phyloP scores from a whole-genome alignment of 2,797 vertebrate genomes.

The Florisuga fusca region DNA sequence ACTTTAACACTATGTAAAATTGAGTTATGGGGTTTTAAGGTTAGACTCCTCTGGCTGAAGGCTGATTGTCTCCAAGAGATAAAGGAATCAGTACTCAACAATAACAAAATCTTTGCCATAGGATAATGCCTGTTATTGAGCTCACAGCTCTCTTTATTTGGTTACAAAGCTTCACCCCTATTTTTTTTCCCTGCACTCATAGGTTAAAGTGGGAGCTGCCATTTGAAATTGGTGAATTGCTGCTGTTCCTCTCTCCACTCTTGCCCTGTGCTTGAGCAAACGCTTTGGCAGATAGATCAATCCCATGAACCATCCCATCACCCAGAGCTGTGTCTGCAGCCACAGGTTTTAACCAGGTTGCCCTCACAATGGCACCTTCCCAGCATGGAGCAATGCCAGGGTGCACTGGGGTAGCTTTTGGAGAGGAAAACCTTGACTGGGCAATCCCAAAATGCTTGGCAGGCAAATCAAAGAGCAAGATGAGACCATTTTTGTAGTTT shows the following conservation, averaged over 20 bases:
- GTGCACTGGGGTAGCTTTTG: neutral
- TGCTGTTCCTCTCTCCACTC: neutral
- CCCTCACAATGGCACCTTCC: neutral
- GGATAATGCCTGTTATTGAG: slow-evolving; percentile 63
- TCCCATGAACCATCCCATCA: neutral
- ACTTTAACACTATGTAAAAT: slow-evolving; percentile 77
- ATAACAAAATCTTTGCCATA: slow-evolving; percentile 60
- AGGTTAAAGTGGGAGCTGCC: neutral
- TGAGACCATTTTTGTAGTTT: neutral
- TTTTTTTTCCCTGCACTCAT: neutral
- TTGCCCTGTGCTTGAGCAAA: neutral
- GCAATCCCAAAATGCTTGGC: neutral
- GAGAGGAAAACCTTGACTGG: neutral
- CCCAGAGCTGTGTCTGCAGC: neutral
- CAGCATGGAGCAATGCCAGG: neutral
- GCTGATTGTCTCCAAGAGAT: slow-evolving; percentile 75
- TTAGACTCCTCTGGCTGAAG: slow-evolving; percentile 75
- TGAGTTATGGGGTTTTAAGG: slow-evolving; percentile 78
- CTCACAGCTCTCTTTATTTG: slow-evolving; percentile 64
- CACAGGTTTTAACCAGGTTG: neutral
- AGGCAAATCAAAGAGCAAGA: neutral
- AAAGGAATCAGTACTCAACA: slow-evolving; percentile 62
- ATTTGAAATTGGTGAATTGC: slow-evolving; percentile 35
- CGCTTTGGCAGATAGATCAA: neutral
- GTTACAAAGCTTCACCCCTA: slow-evolving; percentile 39